Evolutionary conservation across 2,113 vertebrate species (phyloP), one percentile per base, ranked within the genome.

Genomic region (Gambusia holbrooki): DNA sequence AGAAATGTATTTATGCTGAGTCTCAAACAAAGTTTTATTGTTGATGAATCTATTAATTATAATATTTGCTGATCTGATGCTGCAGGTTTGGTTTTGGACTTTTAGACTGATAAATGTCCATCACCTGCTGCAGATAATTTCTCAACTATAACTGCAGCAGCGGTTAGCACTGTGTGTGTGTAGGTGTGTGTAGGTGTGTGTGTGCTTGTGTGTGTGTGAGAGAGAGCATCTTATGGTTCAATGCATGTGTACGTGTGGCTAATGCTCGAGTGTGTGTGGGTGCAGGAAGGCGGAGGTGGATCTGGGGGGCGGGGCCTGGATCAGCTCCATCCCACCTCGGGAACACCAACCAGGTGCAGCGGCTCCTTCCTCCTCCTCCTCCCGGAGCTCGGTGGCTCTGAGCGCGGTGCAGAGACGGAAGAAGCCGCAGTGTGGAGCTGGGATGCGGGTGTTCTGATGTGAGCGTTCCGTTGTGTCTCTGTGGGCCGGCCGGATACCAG

Each of bases 331-430:
- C 87, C 91, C 87, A 86, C 79, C 72, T 86, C 81, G 75, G 74
- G 90, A 90, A 87, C 79, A 89, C 89, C 89, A 90, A 88, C 91
- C 93, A 94, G 94, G 92, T 94, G 89, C 84, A 82, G 68, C 81
- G 28, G 81, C 80, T 86, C 74, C 69, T 73, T 81, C 75, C 64
- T 76, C 63, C 45, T 19, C 68, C 11, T 51, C 63, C 66, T 68
- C 69, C 10, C 48, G n/a, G 63, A 82, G 73, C 70, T 72, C 65
- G 42, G 48, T 58, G 48, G 35, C 22, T 48, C 11, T 17, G 28
- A 0, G 9, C 69, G n/a, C 25, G 11, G 69, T 29, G 22, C 73
- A 30, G 32, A 42, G 15, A 66, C 69, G 48, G 66, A 62, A 67
- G 37, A 54, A 62, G 4, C 63, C n/a, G 64, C 73, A 74, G 71